phyloP scores from a whole-genome alignment of 37 sponge, comb jelly and placozoan genomes.

The Diacarnus erythraeanus region DNA sequence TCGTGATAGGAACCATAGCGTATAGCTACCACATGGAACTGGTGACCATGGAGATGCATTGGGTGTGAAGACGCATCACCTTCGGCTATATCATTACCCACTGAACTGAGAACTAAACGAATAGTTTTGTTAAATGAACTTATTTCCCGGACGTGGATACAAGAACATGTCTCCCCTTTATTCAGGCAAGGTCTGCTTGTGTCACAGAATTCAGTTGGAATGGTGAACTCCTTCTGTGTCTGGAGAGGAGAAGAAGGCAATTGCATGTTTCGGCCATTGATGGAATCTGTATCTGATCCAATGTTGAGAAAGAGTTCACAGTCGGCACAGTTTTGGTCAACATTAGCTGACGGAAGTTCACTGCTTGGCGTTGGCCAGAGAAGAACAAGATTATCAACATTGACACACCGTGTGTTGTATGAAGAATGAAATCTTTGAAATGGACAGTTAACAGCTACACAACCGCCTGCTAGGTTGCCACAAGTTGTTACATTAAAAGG shows the following conservation, averaged over 20 bases:
- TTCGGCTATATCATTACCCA: constrained; percentile 13
- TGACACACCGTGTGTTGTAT: constrained; percentile 58
- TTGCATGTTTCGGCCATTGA: constrained; percentile 71
- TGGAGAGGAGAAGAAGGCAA: constrained; percentile 47
- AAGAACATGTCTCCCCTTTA: not conserved
- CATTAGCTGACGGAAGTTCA: constrained; percentile 2
- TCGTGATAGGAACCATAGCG: constrained; percentile 58
- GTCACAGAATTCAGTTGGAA: constrained; percentile 15
- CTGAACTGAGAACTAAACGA: constrained; percentile 19
- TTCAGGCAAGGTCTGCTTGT: not conserved
- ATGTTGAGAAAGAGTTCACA: constrained; percentile 67
- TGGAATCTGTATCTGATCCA: constrained; percentile 61
- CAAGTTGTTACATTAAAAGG: constrained; percentile 16
- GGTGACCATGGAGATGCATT: constrained; percentile 72
- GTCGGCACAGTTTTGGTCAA: constrained; percentile 14
- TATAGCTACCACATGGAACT: constrained; percentile 67
- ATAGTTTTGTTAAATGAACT: constrained; percentile 24
- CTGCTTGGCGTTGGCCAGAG: constrained; percentile 5
- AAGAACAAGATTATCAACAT: constrained; percentile 25
- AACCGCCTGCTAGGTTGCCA: not conserved
- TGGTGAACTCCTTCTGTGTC: constrained; percentile 2
- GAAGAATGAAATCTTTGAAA: constrained; percentile 42
- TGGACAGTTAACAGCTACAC: constrained; percentile 78
- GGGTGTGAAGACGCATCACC: constrained; percentile 46
- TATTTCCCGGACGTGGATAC: constrained; percentile 18